A percentile compares a stretch with the other conserved stretches of the same genome.
phyloP scores from a whole-genome alignment of 2,113 vertebrate genomes.

The Piaya cayana region DNA sequence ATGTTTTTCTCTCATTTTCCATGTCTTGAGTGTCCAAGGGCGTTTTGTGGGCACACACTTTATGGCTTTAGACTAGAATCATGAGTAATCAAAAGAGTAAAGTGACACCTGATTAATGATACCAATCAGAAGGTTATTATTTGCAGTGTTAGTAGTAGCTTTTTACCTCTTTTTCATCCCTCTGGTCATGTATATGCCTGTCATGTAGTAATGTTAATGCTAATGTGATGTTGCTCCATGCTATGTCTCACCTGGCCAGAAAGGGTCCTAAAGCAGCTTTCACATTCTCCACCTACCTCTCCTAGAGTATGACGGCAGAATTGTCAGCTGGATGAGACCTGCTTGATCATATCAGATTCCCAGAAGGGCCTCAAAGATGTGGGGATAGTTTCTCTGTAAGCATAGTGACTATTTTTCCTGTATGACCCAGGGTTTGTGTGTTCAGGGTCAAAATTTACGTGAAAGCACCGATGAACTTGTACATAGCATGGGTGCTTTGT shows the following conservation, averaged over 20 bases:
- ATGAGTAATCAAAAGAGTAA: neutral
- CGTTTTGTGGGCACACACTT: neutral
- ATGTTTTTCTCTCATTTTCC: neutral
- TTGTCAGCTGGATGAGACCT: neutral
- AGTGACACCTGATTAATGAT: neutral
- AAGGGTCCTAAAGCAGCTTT: neutral
- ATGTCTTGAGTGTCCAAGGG: neutral
- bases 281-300: neutral
- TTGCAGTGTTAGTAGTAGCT: neutral
- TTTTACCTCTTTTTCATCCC: neutral
- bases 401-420: neutral
- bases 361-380: neutral
- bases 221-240: neutral
- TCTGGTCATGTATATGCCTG: neutral
- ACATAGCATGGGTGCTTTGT: neutral
- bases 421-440: neutral
- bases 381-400: neutral
- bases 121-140: neutral
- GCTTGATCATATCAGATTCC: neutral
- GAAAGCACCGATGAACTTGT: neutral
- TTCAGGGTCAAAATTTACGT: neutral
- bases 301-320: neutral
- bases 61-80: neutral
- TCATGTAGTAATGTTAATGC: neutral
- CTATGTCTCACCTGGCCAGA: neutral